Conservation (phyloP, 2,888 invertebrate species). For the Phengaris arion region DNA sequence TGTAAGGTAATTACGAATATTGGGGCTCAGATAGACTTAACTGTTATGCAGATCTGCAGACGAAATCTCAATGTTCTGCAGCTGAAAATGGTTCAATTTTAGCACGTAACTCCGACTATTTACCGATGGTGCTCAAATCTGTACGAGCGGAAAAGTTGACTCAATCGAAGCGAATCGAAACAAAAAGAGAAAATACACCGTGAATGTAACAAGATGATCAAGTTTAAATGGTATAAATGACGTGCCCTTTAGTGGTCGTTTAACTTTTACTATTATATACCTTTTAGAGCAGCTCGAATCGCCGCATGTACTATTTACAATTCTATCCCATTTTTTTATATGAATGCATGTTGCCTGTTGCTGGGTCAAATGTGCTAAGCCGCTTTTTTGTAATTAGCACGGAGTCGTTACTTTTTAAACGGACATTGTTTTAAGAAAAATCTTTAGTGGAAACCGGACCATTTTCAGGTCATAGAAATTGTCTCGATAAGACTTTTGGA, state of each 20-base stretch:
- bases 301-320: too few relatives aligned
- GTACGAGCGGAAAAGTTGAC: constrained; percentile 18
- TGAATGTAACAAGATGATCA: not conserved
- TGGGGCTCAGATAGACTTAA: not conserved
- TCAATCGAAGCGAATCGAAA: constrained; percentile 20
- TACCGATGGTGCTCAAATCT: constrained; percentile 15
- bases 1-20: too few relatives aligned
- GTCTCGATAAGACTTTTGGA: too few relatives aligned
- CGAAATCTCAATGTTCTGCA: not conserved
- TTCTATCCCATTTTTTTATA: too few relatives aligned
- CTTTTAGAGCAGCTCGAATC: too few relatives aligned
- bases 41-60: not conserved
- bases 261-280: not conserved
- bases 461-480: too few relatives aligned
- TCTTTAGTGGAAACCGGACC: too few relatives aligned
- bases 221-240: constrained; percentile 14
- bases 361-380: too few relatives aligned
- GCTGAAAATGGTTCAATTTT: not conserved
- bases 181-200: constrained; percentile 2
- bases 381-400: too few relatives aligned
- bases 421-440: too few relatives aligned
- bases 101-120: not conserved
- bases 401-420: too few relatives aligned
- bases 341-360: too few relatives aligned
- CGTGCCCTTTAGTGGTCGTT: not conserved